Percentiles rank a stretch among this genome's conserved stretches.
phyloP scores from a whole-genome alignment of 2,888 invertebrate species.

The Chloroclysta siterata region DNA sequence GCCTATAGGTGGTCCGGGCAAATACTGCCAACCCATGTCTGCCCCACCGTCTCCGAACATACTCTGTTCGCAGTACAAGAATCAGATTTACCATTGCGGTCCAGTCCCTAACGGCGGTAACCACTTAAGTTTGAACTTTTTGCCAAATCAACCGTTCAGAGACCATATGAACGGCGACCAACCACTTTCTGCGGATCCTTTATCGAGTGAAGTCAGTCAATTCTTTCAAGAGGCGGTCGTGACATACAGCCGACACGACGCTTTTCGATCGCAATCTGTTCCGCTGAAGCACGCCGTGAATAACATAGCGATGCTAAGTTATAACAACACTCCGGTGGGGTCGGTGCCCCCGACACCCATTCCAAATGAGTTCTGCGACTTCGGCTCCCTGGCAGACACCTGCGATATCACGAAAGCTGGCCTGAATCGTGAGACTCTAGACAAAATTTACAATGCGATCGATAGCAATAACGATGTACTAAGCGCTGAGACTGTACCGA shows the following conservation, averaged over 20 bases:
- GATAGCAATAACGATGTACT: constrained; percentile 82
- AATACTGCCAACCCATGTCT: constrained; percentile 85
- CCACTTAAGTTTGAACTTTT: constrained; percentile 74
- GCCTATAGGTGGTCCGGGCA: constrained; percentile 59
- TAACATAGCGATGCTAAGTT: constrained; percentile 68
- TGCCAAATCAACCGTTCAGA: constrained; percentile 72
- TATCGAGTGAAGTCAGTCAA: constrained; percentile 86
- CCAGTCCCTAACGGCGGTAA: constrained; percentile 70
- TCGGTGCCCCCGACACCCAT: constrained; percentile 89
- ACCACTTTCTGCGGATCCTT: constrained; percentile 77
- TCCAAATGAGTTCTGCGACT: constrained; percentile 89
- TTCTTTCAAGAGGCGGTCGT: constrained; percentile 83
- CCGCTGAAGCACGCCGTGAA: constrained; percentile 87
- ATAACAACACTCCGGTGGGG: constrained; percentile 85
- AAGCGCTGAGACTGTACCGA: constrained; percentile 59
- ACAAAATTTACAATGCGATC: constrained; percentile 87
- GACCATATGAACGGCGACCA: constrained; percentile 78
- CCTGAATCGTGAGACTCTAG: constrained; percentile 86
- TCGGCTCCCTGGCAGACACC: constrained; percentile 85
- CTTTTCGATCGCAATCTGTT: constrained; percentile 91
- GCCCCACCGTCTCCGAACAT: constrained; percentile 89
- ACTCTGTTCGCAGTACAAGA: constrained; percentile 75
- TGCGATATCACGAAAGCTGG: constrained; percentile 82
- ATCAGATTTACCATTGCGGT: constrained; percentile 77
- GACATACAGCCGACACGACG: constrained; percentile 72